phyloP scores from a whole-genome alignment of 2,888 invertebrate species.

The Penaeus monodon region DNA sequence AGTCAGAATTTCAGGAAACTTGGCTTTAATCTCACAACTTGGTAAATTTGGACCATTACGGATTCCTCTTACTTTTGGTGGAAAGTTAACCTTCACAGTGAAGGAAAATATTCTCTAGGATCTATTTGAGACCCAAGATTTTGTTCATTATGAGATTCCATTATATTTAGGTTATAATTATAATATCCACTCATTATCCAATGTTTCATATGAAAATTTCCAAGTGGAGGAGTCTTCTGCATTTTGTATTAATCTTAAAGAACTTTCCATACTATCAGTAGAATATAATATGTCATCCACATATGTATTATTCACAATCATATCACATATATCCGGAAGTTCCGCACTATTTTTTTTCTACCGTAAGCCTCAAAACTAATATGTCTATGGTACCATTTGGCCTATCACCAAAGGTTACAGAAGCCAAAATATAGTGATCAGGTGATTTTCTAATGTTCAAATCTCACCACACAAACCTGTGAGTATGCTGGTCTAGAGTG shows the following conservation, averaged over 20 bases:
- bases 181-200: slow-evolving; percentile 20
- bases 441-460: slow-evolving; percentile 5
- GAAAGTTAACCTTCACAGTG: slow-evolving; percentile 31
- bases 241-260: not conserved
- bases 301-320: slow-evolving; percentile 8
- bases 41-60: not conserved
- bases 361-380: slow-evolving; percentile 8
- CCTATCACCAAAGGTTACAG: slow-evolving; percentile 36
- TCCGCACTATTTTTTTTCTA: slow-evolving; percentile 9
- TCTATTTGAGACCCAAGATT: slow-evolving; percentile 30
- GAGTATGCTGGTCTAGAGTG: slow-evolving; percentile 22
- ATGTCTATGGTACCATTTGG: slow-evolving; percentile 28
- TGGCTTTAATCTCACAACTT: not conserved
- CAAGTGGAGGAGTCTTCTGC: not conserved
- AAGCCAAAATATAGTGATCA: slow-evolving; percentile 37
- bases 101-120: slow-evolving; percentile 18
- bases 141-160: slow-evolving; percentile 16
- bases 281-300: slow-evolving; percentile 37
- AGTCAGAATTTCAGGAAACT: slow-evolving; percentile 3
- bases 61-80: not conserved
- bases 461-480: slow-evolving; percentile 9
- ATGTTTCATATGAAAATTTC: slow-evolving; percentile 32
- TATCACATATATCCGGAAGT: slow-evolving; percentile 6
- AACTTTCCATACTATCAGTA: not conserved
- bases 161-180: not conserved